Evolutionary conservation across 2,888 invertebrate species (phyloP).

Genomic region (Sericinus montela): DNA sequence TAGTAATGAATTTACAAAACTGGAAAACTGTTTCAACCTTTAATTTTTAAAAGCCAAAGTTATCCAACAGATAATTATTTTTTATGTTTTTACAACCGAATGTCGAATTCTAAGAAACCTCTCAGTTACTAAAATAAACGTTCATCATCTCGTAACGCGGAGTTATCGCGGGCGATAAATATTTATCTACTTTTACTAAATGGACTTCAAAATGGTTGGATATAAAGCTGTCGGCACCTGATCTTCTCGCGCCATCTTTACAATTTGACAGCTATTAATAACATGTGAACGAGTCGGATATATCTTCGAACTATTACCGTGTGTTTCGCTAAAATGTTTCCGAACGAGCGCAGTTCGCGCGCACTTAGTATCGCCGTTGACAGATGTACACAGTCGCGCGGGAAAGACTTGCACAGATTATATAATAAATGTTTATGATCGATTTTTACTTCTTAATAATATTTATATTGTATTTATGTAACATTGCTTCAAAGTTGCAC

Average conservation of each 20-base stretch:
- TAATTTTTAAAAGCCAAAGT: slow-evolving; percentile 16
- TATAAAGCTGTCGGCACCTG: slow-evolving; percentile 63
- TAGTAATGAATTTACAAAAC: too few species aligned
- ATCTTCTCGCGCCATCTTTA: slow-evolving; percentile 64
- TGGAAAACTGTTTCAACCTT: background rate
- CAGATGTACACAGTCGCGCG: slow-evolving; percentile 43
- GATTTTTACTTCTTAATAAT: too few species aligned
- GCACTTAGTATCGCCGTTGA: slow-evolving; percentile 56
- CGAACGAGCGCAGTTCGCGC: slow-evolving; percentile 38
- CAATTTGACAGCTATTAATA: slow-evolving; percentile 51
- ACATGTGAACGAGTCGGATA: slow-evolving; percentile 30
- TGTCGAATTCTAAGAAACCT: slow-evolving; percentile 29
- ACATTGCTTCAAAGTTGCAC: too few species aligned
- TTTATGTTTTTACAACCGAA: slow-evolving; percentile 18
- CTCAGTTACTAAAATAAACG: slow-evolving; percentile 54
- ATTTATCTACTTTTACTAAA: slow-evolving; percentile 75
- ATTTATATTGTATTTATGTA: too few species aligned
- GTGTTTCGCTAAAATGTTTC: slow-evolving; percentile 36
- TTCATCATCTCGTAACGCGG: slow-evolving; percentile 44
- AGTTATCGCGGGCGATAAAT: slow-evolving; percentile 61
- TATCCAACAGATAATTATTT: slow-evolving; percentile 21
- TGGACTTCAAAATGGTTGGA: slow-evolving; percentile 63
- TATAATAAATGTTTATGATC: too few species aligned
- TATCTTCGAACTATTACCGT: slow-evolving; percentile 29
- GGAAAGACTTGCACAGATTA: slow-evolving; percentile 21